Evolutionary conservation across 2,888 invertebrate genomes (phyloP), one percentile per base, ranked within the genome.

Genomic region (Caenorhabditis angaria): DNA sequence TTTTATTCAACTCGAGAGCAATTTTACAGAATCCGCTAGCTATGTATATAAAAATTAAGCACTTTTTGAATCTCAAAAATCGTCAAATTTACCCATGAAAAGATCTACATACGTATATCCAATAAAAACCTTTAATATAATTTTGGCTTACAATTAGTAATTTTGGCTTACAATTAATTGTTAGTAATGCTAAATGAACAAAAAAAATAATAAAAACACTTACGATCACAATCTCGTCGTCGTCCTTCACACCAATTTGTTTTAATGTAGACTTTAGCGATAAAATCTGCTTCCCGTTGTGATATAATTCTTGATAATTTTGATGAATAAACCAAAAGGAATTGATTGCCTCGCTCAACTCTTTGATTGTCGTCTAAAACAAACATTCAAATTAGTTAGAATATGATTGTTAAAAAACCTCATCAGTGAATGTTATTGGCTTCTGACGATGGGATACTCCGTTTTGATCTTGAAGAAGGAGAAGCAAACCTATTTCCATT

Each of bases 331-430:
- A n/a, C 29, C 50, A 65, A 48, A 41, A 48, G 41, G 63, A 63
- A 29, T 48, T 27, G 29, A 63, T 63, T 47, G 35, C 53, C 29
- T 63, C 29, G 20, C 53, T 20, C 27, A 65, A 29, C 48, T 55
- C 32, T 41, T 65, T 28, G 55, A 65, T 55, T 65, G 65, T 60
- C 28, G 59, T 53, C 65, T 65, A 60, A 65, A 65, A 51, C 55
- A 65, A 65, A 64, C 62, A 64, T 57, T 64, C 51, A 51, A 64
- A 57, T 57, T 64, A 48, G 64, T 57, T 57, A 55, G 55, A 62
- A 62, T 62, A 55, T 22, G 27, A 62, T 62, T 62, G 55, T 62
- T 55, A 62, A 62, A 54, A 62, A 62, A 55, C 62, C 53, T 55
- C 62, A 25, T 58, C 58, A 58, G 41, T 28, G 53, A 61, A 61